These are phyloP conservation scores for Pantelozetes paolii DNA, from an alignment of 2,888 invertebrate genomes.

Conservation along the genomic window DNA sequence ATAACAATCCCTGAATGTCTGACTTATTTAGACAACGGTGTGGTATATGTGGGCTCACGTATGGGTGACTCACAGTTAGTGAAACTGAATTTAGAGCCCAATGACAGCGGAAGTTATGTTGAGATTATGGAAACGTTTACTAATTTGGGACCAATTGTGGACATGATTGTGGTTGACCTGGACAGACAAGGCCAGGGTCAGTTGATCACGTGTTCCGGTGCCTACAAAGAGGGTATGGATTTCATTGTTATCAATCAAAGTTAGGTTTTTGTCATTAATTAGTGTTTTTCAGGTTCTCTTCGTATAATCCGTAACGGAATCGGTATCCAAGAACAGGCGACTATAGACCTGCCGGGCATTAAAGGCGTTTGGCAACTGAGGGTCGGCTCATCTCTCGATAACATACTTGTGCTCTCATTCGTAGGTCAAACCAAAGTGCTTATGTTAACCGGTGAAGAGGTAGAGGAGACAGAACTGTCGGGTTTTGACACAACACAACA, in stretches of 20 bases:
- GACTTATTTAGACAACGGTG: conserved; percentile 96
- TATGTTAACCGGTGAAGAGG: conserved; percentile 87
- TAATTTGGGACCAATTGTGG: conserved; percentile 93
- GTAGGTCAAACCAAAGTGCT: conserved; percentile 93
- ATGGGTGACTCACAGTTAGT: conserved; percentile 95
- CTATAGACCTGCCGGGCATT: conserved; percentile 92
- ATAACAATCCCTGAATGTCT: conserved; percentile 85
- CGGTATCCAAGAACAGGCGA: conserved; percentile 96
- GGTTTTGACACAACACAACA: conserved; percentile 88
- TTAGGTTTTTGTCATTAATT: not conserved
- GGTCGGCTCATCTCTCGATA: conserved; percentile 66
- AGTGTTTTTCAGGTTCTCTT: conserved; percentile 66
- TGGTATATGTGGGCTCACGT: conserved; percentile 86
- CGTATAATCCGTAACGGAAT: conserved; percentile 97
- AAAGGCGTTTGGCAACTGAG: conserved; percentile 98
- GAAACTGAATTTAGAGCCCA: conserved; percentile 74
- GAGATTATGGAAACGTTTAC: conserved; percentile 93
- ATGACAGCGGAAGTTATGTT: conserved; percentile 82
- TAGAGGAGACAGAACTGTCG: conserved; percentile 90
- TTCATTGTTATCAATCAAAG: no score
- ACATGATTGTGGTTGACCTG: conserved; percentile 95
- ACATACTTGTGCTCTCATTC: conserved; percentile 87
- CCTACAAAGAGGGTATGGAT: conserved; percentile 71
- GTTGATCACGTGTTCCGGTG: conserved; percentile 94
- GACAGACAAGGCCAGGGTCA: conserved; percentile 85